A percentile compares a stretch with the other conserved stretches of the same genome.
Conservation (phyloP, 1,140 invertebrate species). For the Conus betulinus region DNA sequence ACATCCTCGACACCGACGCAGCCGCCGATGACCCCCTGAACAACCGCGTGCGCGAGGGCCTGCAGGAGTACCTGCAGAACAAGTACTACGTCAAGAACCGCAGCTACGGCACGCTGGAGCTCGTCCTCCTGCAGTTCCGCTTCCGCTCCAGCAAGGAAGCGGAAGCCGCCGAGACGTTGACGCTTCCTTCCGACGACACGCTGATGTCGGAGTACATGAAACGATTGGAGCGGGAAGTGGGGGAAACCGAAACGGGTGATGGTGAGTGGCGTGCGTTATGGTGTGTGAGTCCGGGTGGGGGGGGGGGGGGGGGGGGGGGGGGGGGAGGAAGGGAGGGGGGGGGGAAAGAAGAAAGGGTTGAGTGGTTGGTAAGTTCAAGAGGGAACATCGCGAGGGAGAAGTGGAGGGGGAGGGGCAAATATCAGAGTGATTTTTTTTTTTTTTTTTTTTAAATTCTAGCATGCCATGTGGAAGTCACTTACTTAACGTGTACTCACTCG, state of each 20-base stretch:
- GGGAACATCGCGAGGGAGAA: too few species aligned
- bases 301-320: background rate
- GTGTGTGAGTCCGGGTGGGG: background rate
- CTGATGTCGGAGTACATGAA: conserved; percentile 47
- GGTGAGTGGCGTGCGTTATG: conserved; percentile 31
- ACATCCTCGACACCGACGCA: conserved; percentile 29
- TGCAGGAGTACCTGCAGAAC: conserved; percentile 17
- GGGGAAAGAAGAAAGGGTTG: background rate
- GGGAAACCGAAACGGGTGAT: conserved; percentile 41
- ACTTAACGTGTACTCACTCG: too few species aligned
- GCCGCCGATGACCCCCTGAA: background rate
- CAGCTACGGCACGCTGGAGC: conserved; percentile 55
- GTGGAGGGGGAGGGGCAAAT: too few species aligned
- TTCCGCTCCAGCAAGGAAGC: conserved; percentile 35
- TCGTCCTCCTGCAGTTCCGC: conserved; percentile 56
- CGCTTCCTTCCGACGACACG: background rate
- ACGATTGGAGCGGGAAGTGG: conserved; percentile 29
- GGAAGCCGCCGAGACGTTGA: conserved; percentile 26
- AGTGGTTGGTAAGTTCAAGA: too few species aligned
- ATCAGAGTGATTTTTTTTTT: too few species aligned
- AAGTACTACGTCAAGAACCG: conserved; percentile 49
- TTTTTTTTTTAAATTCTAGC: too few species aligned
- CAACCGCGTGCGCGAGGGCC: background rate
- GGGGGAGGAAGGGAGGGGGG: background rate
- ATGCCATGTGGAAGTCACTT: too few species aligned